Evolutionary conservation across 2,113 vertebrate genomes (phyloP), one percentile per base, ranked within the genome.

Genomic region (Axis porcinus): DNA sequence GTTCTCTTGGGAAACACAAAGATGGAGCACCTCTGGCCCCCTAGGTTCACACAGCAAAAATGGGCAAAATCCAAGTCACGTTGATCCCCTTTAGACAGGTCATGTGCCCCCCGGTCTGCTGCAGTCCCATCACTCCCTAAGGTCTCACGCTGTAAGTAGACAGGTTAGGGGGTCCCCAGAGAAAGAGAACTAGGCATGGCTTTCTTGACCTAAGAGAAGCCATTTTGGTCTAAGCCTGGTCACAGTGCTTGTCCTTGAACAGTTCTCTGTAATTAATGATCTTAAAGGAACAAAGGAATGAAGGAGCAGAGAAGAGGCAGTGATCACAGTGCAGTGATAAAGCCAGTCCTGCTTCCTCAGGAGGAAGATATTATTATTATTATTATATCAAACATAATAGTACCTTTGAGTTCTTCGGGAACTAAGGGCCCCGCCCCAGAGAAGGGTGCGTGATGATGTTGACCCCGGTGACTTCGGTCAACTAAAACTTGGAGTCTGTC

Each of bases 21-120:
- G 36, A 43, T 50, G n/a, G 40, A 55, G 36, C 62, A 19, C 50
- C 50, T 28, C 81, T 28, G 21, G 36, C 6, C 40, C n/a, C 13
- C n/a, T 70, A 2, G 17, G 16, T 58, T 89, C 58, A 23, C 33
- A 0, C 10, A 47, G 76, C 40, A 58, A 58, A 67, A 45, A 17
- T 8, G 4, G 25, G 23, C n/a, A 58, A 58, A 74, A 52, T 88
- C 50, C 2, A 0, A 54, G 43, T 70, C 54, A 6, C 1, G 6
- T 19, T 47, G 47, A 17, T n/a, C n/a, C 55, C 70, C 8, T 23
- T 91, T 58, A 50, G 47, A 52, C 11, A 47, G 30, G 13, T 43
- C n/a, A 1, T 0, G 7, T 16, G 6, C 21, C 50, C 60, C 19
- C 45, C 30, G 40, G 13, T 55, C 58, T 3, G 3, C 52, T 11